phyloP scores from a whole-genome alignment of 1,140 invertebrate genomes.

The Drosophila rhopaloa region DNA sequence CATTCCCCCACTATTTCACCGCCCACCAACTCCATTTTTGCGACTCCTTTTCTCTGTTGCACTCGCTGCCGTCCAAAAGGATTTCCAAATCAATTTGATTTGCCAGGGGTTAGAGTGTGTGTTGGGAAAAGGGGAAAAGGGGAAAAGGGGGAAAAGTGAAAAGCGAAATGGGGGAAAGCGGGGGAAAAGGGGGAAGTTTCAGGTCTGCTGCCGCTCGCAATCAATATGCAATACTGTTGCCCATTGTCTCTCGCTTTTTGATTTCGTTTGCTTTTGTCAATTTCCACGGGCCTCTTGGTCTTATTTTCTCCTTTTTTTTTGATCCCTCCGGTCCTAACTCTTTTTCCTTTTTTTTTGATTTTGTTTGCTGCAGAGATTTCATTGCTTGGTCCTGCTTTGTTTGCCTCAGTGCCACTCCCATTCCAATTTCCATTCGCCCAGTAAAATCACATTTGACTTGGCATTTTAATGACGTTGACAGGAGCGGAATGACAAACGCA shows the following conservation, averaged over 20 bases:
- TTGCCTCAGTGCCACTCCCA: conserved; percentile 39
- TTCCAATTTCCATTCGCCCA: conserved; percentile 23
- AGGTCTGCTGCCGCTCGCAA: conserved; percentile 55
- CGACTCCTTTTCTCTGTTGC: conserved; percentile 22
- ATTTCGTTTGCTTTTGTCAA: conserved; percentile 78
- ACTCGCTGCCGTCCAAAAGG: conserved; percentile 57
- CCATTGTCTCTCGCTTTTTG: conserved; percentile 73
- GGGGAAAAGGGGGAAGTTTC: conserved; percentile 16
- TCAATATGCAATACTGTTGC: conserved; percentile 78
- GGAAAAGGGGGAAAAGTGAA: conserved; percentile 1
- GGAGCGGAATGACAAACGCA: conserved; percentile 45
- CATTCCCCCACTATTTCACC: not conserved
- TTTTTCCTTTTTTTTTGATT: conserved; percentile 23
- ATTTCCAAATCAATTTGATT: conserved; percentile 80
- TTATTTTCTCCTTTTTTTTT: not conserved
- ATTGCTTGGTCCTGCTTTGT: conserved; percentile 56
- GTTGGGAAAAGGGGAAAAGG: not conserved
- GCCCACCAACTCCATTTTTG: conserved; percentile 16
- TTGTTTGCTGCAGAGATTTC: conserved; percentile 64
- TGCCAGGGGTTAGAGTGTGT: conserved; percentile 38
- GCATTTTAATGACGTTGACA: conserved; percentile 71
- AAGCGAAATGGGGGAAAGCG: not conserved
- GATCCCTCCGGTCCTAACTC: conserved; percentile 8
- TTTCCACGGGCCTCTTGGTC: conserved; percentile 54
- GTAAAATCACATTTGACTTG: conserved; percentile 74